These are phyloP conservation scores for Trachymyrmex septentrionalis DNA, from an alignment of 1,140 invertebrate genomes.

Conservation along the genomic window DNA sequence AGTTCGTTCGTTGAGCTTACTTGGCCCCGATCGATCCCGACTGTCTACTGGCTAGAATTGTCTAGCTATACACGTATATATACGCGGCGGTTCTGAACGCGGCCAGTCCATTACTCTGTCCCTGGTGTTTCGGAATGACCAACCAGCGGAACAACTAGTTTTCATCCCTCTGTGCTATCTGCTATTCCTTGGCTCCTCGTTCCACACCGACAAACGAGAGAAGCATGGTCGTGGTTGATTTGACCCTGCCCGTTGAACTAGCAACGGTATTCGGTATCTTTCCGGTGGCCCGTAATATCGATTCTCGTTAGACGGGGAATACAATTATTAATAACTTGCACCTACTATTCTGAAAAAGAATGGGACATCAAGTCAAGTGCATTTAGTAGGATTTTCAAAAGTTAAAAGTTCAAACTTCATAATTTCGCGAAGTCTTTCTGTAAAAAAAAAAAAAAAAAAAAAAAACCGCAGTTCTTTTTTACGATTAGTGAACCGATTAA, in stretches of 20 bases:
- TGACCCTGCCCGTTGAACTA: slow-evolving; percentile 1
- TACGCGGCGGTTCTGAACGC: not conserved
- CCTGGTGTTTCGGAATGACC: slow-evolving; percentile 51
- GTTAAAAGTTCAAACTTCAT: not conserved
- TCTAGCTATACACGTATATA: slow-evolving; percentile 10
- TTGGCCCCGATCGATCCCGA: slow-evolving; percentile 64
- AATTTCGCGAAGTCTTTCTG: not conserved
- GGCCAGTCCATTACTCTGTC: slow-evolving; percentile 53
- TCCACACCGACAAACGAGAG: slow-evolving; percentile 22
- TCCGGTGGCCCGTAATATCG: not conserved
- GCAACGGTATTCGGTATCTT: not conserved
- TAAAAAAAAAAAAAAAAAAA: too few species aligned
- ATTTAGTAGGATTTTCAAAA: not conserved
- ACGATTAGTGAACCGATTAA: slow-evolving; percentile 22
- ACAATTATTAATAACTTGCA: slow-evolving; percentile 1
- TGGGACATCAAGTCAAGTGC: too few species aligned
- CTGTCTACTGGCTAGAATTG: slow-evolving; percentile 45
- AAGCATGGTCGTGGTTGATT: not conserved
- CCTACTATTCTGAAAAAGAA: not conserved
- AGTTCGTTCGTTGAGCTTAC: slow-evolving; percentile 42
- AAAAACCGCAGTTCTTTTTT: not conserved
- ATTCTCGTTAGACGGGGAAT: slow-evolving; percentile 9
- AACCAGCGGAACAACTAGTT: slow-evolving; percentile 44
- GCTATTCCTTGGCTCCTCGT: not conserved
- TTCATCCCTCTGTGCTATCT: slow-evolving; percentile 42